Evolutionary conservation across 2,797 vertebrate species (phyloP).

Genomic region (Spea hammondii): DNA sequence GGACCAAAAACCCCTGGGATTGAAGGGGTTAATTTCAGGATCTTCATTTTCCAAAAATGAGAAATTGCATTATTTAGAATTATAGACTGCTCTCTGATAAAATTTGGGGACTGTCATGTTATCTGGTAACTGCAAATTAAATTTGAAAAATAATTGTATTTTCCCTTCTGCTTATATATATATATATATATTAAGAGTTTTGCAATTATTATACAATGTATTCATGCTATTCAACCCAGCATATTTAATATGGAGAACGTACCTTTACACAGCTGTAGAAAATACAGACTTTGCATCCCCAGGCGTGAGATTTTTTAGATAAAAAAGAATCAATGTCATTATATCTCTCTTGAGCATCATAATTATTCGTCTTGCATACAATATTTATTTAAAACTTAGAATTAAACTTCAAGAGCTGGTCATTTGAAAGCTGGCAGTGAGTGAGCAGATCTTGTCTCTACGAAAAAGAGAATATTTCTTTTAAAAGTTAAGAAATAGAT

Average conservation of each 20-base stretch:
- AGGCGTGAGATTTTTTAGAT: slow-evolving; percentile 74
- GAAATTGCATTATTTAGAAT: too few relatives aligned
- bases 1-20: too few relatives aligned
- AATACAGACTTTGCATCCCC: slow-evolving; percentile 62
- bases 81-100: too few relatives aligned
- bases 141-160: neutral
- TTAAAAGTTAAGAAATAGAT: slow-evolving; percentile 93
- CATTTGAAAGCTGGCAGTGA: slow-evolving; percentile 89
- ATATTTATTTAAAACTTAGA: slow-evolving; percentile 95
- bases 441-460: slow-evolving; percentile 88
- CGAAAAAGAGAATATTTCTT: slow-evolving; percentile 95
- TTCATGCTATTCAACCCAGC: slow-evolving; percentile 52
- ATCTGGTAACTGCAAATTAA: too few relatives aligned
- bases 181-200: slow-evolving; percentile 35
- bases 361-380: slow-evolving; percentile 91
- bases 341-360: slow-evolving; percentile 77
- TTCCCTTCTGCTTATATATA: neutral
- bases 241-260: slow-evolving; percentile 64
- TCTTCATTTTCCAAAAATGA: too few relatives aligned
- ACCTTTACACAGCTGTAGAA: slow-evolving; percentile 60
- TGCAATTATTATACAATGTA: slow-evolving; percentile 49
- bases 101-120: too few relatives aligned
- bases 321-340: slow-evolving; percentile 83
- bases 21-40: too few relatives aligned
- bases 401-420: slow-evolving; percentile 89